Conservation (phyloP, 2,797 vertebrate genomes). For the Denticeps clupeoides region DNA sequence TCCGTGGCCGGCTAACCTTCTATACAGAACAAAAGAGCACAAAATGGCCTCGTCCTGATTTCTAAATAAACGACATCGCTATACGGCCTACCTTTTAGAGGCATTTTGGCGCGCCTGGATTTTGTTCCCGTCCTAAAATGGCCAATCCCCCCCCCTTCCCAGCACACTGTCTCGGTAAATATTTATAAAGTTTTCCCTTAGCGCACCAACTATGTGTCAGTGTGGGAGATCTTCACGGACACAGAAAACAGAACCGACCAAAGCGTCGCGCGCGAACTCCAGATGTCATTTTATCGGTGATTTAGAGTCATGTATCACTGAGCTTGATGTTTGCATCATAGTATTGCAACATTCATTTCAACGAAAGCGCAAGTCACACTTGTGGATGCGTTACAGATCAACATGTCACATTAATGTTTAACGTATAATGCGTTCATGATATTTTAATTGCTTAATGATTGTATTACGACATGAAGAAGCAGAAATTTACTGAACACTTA, state of each 20-base stretch:
- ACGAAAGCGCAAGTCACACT: constrained; percentile 4
- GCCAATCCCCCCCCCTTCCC: constrained; percentile 15
- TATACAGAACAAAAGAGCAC: background rate
- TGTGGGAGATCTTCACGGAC: no score
- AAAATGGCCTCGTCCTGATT: background rate
- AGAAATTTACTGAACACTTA: no score
- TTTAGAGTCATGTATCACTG: no score
- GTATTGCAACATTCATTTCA: constrained; percentile 21
- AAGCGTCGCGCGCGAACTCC: no score
- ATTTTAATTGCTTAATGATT: no score
- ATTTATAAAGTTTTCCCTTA: constrained; percentile 39
- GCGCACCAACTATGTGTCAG: constrained; percentile 17
- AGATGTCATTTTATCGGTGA: no score
- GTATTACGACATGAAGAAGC: no score
- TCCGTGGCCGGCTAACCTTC: background rate
- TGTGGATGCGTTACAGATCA: no score
- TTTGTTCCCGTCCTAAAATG: constrained; percentile 35
- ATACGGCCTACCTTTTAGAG: constrained; percentile 35
- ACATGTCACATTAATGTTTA: no score
- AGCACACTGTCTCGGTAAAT: constrained; percentile 42
- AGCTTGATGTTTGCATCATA: constrained; percentile 17
- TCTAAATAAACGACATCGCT: constrained; percentile 24
- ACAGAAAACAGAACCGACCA: no score
- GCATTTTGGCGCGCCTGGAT: constrained; percentile 26
- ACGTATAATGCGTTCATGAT: no score